phyloP scores from a whole-genome alignment of 2,113 vertebrate genomes.

The Dicrurus megarhynchus region DNA sequence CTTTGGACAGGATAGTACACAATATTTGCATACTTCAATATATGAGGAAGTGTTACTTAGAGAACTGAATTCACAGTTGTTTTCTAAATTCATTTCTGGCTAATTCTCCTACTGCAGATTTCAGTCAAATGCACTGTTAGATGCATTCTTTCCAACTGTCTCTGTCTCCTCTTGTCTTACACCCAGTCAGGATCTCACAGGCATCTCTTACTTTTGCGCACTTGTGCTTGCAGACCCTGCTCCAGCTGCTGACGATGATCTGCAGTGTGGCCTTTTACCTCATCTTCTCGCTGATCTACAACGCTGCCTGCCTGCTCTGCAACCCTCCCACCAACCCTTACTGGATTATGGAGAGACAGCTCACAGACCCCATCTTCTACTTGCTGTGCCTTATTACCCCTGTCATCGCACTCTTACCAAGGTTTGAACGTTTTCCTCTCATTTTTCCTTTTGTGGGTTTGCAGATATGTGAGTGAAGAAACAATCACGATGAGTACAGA shows the following conservation, averaged over 20 bases:
- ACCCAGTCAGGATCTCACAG: background rate
- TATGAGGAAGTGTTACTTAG: background rate
- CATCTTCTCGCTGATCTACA: constrained; percentile 79
- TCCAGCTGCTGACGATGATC: constrained; percentile 79
- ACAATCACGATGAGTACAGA: fast-evolving
- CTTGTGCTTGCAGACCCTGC: constrained; percentile 76
- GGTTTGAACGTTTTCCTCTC: constrained; percentile 68
- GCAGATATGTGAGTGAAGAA: background rate
- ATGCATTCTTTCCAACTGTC: background rate
- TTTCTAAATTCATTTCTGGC: background rate
- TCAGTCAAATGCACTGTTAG: background rate
- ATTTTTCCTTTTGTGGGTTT: background rate
- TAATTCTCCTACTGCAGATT: background rate
- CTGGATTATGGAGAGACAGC: constrained; percentile 85
- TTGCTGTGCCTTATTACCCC: constrained; percentile 85
- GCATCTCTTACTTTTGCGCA: background rate
- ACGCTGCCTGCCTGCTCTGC: constrained; percentile 79
- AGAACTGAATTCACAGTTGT: background rate
- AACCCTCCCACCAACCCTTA: constrained; percentile 86
- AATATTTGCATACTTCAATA: background rate
- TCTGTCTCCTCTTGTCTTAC: background rate
- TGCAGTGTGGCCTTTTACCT: constrained; percentile 84
- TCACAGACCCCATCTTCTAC: constrained; percentile 87
- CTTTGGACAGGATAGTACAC: background rate
- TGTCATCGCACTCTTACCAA: constrained; percentile 85